A percentile compares a stretch with the other conserved stretches of the same genome.
These are phyloP conservation scores for Melanerpes aurifrons DNA, from an alignment of 2,113 vertebrate species.

Conservation along the genomic window DNA sequence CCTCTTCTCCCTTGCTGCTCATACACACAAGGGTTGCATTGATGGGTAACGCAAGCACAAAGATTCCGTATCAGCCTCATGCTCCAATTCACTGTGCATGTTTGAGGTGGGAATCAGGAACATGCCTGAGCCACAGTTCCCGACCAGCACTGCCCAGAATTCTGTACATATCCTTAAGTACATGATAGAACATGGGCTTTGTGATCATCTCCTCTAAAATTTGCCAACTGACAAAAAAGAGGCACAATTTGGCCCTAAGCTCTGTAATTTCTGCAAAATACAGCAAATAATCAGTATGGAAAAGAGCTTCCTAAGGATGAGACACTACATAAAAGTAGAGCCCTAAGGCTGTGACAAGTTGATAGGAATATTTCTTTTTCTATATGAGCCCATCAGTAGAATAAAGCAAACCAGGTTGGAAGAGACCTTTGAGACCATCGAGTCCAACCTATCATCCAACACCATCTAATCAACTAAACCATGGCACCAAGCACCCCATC, in stretches of 20 bases:
- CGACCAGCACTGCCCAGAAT: rapidly evolving
- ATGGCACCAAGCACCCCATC: no score
- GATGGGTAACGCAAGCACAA: neutral
- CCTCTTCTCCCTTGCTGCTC: neutral
- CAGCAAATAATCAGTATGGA: neutral
- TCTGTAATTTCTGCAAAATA: neutral
- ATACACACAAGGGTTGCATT: neutral
- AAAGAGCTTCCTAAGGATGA: neutral
- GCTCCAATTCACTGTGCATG: rapidly evolving
- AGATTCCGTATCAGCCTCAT: rapidly evolving
- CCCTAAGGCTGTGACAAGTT: neutral
- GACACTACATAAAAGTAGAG: neutral
- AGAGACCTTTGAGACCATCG: no score
- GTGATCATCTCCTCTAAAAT: neutral
- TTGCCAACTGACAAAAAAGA: neutral
- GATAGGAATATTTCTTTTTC: neutral
- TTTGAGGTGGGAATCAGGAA: neutral
- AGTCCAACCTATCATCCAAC: no score
- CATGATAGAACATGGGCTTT: neutral
- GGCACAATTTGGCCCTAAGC: neutral
- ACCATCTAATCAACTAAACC: no score
- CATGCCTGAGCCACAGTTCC: neutral
- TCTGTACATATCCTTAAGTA: neutral
- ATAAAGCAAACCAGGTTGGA: no score
- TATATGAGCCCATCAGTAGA: neutral